phyloP scores from a whole-genome alignment of 1,140 invertebrate genomes.

The Ostrea denselamellosa region DNA sequence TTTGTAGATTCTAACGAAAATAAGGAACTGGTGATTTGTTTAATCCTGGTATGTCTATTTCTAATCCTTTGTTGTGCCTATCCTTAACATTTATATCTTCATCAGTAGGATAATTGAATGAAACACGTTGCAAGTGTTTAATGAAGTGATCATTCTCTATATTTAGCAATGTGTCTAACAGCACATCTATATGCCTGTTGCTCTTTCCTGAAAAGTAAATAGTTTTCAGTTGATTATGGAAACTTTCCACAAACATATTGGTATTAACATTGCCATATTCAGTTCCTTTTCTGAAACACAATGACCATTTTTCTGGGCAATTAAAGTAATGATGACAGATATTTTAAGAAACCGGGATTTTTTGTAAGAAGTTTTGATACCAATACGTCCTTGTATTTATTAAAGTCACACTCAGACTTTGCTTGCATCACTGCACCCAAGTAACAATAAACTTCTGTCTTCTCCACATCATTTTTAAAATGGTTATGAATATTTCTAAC shows the following conservation, averaged over 20 bases:
- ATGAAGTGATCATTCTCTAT: slow-evolving; percentile 43
- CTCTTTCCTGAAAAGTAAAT: slow-evolving; percentile 27
- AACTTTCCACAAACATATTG: slow-evolving; percentile 49
- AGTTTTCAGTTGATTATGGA: slow-evolving; percentile 46
- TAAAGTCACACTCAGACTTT: slow-evolving; percentile 13
- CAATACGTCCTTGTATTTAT: neutral
- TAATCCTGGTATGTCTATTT: neutral
- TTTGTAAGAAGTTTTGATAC: neutral
- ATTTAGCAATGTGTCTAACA: slow-evolving; percentile 25
- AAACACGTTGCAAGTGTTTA: neutral
- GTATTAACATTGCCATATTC: too few relatives aligned
- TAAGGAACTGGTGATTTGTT: neutral
- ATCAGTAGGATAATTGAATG: neutral
- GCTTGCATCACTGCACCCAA: slow-evolving; percentile 35
- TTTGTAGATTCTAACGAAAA: neutral
- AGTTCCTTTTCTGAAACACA: slow-evolving; percentile 32
- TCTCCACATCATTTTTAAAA: slow-evolving; percentile 38
- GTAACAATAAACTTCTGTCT: slow-evolving; percentile 31
- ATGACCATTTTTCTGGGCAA: slow-evolving; percentile 43
- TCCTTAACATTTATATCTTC: neutral
- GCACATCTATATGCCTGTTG: slow-evolving; percentile 31
- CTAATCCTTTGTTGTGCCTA: neutral
- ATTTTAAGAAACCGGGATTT: slow-evolving; percentile 33
- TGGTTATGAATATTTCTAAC: slow-evolving; percentile 2
- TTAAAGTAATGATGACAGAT: slow-evolving; percentile 19